Evolutionary conservation across 2,113 vertebrate genomes (phyloP), one percentile per base, ranked within the genome.

Genomic region (Dipodomys stephensi): DNA sequence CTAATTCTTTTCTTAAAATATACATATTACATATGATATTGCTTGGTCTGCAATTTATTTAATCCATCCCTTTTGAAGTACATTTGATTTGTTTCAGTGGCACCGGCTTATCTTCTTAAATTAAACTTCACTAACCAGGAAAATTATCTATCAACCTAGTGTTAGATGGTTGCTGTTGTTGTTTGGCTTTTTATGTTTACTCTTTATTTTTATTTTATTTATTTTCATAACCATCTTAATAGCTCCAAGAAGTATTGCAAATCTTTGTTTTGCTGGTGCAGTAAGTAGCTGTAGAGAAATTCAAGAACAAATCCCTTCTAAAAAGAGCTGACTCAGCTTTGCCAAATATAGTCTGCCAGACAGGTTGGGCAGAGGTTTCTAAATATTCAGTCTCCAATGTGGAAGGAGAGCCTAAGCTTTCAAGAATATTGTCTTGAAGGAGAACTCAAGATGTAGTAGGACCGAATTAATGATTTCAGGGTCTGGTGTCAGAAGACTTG

Each of bases 211-310:
- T 79, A 76, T 88, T 94, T 77, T 81, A 68, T 90, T 77, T 92
- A 90, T 91, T 95, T 88, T 64, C 49, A 64, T 82, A 83, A 83
- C 79, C 64, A 92, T 83, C 60, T 96, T 71, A 44, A 28, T 67
- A 78, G 91, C 12, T 12, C 23, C 60, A 72, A 90, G 46, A 92
- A 8, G 15, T 28, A 67, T 87, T 20, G 30, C 25, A 74, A 53
- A 81, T 46, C 35, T 13, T 78, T 49, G 12, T 94, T 94, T 85
- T 88, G 91, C 73, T 83, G 35, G 90, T 78, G 46, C 35, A 35
- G n/a, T 81, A 88, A 94, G 60, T 27, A 85, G 23, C 53, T 74
- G 3, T 49, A 88, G 81, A 30, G 30, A 83, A 92, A 86, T 71
- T 46, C 74, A 65, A 97, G 71, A 73, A 39, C 9, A 78, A 73